phyloP scores from a whole-genome alignment of 1,140 invertebrate genomes.

The Cylas formicarius region DNA sequence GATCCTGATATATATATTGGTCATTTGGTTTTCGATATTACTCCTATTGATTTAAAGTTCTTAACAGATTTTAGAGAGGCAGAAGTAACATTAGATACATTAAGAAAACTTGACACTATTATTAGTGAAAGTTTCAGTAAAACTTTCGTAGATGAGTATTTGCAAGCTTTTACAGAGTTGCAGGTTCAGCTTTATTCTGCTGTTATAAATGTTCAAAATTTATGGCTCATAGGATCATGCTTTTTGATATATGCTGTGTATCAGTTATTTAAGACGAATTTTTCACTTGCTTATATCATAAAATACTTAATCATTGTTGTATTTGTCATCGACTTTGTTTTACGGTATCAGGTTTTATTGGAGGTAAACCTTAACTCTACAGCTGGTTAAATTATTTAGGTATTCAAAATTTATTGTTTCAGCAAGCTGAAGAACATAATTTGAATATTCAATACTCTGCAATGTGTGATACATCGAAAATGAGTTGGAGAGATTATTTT shows the following conservation, averaged over 20 bases:
- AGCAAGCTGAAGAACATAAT: slow-evolving; percentile 25
- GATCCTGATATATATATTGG: slow-evolving; percentile 12
- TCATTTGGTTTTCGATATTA: slow-evolving; percentile 12
- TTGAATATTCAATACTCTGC: slow-evolving; percentile 13
- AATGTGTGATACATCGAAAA: slow-evolving; percentile 18
- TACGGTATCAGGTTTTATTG: slow-evolving; percentile 15
- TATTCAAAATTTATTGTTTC: not conserved
- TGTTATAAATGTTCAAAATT: slow-evolving; percentile 12
- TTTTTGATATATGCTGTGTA: slow-evolving; percentile 11
- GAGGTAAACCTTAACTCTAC: slow-evolving; percentile 12
- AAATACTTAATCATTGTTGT: slow-evolving; percentile 18
- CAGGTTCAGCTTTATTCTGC: slow-evolving; percentile 8
- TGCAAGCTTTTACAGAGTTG: slow-evolving; percentile 4
- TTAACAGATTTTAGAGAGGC: slow-evolving; percentile 11
- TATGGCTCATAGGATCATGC: slow-evolving; percentile 8
- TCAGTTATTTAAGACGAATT: slow-evolving; percentile 17
- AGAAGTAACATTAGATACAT: slow-evolving; percentile 11
- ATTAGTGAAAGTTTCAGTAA: slow-evolving; percentile 19
- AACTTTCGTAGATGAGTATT: slow-evolving; percentile 9
- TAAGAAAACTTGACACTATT: slow-evolving; percentile 19
- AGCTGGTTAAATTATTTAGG: not conserved
- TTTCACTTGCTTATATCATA: slow-evolving; percentile 17
- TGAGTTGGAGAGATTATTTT: slow-evolving; percentile 19
- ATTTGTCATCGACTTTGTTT: slow-evolving; percentile 20
- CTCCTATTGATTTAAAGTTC: slow-evolving; percentile 16